Evolutionary conservation across 2,888 invertebrate genomes (phyloP), one percentile per base, ranked within the genome.

Genomic region (Orgyia antiqua): DNA sequence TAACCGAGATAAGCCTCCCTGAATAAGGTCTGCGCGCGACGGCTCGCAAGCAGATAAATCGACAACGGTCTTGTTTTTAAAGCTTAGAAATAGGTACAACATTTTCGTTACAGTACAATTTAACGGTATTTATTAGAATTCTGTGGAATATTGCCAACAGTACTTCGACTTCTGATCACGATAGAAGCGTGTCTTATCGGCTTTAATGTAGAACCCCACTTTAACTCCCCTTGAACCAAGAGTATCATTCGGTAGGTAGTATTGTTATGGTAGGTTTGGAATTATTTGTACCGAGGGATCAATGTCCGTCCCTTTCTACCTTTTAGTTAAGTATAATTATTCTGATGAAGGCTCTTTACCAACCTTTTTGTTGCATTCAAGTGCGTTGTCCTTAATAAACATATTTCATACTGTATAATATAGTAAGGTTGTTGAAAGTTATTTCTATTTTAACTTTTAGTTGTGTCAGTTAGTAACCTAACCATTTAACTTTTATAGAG

Each of bases 111-210:
- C 12, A 19, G 17, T 8, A 25, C 10, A 23, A 31, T 10, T 33
- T 27, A 13, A 10, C 15, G 10, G 11, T 27, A 24, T 31, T 27
- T 30, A 21, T 29, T 20, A 8, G 11, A 12, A 17, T 27, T 17
- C 21, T 15, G 23, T 27, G 25, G 19, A 26, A 27, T 19, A 20
- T 9, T 31, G 31, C 17, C 29, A 24, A 36, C 29, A 27, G 17
- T 18, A 29, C 18, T 18, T 49, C 49, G 57, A 42, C 42, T 52
- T 42, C 42, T 47, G 49, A 48, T 47, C 47, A 57, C 49, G 53
- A 51, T 45, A 44, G 52, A 42, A 43, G 55, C 68, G 68, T 69
- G 66, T 57, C 67, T 68, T 68, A 66, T 70, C 66, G 45, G 42
- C 48, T 46, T 54, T 51, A 58, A 56, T 49, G 50, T 51, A 58